phyloP scores from a whole-genome alignment of 2,113 vertebrate genomes.

The Gobius niger region DNA sequence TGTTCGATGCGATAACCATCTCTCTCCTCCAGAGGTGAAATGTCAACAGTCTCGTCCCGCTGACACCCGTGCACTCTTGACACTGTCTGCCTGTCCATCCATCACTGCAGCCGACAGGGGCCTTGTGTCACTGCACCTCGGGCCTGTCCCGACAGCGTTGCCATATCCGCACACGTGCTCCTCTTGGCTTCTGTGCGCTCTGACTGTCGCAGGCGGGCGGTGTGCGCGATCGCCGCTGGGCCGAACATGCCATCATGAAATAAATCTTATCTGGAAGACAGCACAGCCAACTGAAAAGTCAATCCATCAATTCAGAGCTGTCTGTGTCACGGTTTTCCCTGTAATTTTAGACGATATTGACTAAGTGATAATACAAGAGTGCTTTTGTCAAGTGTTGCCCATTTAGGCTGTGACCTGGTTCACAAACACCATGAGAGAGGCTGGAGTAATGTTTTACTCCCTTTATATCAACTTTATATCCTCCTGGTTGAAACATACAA shows the following conservation, averaged over 20 bases:
- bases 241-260: constrained; percentile 19
- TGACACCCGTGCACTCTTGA: constrained; percentile 11
- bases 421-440: no score
- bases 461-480: no score
- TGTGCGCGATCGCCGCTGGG: constrained; percentile 25
- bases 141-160: constrained; percentile 17
- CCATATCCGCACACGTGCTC: background rate
- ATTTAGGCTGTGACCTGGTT: background rate
- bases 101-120: constrained; percentile 27
- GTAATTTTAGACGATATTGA: no score
- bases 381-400: background rate
- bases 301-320: constrained; percentile 1
- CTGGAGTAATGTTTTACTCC: no score
- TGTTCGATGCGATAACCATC: background rate
- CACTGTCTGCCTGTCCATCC: constrained; percentile 28
- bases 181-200: constrained; percentile 12
- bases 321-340: background rate
- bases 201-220: no score
- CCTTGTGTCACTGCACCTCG: constrained; percentile 1
- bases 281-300: constrained; percentile 9
- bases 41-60: constrained; percentile 1
- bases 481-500: no score
- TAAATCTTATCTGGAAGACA: constrained; percentile 30
- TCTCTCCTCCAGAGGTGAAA: constrained; percentile 12
- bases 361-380: background rate